Evolutionary conservation across 2,888 invertebrate genomes (phyloP), one percentile per base, ranked within the genome.

Genomic region (Drosophila setosimentum): DNA sequence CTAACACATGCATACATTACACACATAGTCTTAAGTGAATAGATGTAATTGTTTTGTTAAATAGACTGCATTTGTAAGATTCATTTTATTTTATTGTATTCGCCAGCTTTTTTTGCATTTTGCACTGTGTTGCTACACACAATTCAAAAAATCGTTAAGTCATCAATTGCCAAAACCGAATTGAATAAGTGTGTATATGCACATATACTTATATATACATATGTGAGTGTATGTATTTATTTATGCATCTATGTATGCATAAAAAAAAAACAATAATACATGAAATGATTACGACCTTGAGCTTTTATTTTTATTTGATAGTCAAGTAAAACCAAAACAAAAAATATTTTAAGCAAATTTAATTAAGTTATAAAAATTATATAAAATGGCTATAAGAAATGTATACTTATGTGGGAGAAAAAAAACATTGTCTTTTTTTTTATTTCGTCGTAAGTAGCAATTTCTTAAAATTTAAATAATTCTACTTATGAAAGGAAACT

Each of bases 101-200:
- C 30, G 35, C 30, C 50, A 11, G 53, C 40, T 37, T 49, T 30
- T 60, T 40, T 40, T 11, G 42, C 55, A 63, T 63, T 71, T 76
- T 4, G 5, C 13, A 33, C 13, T 13, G 33, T 13, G 63, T 63
- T 54, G 53, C 61, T 68, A 35, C 27, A 32, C 27, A 32, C 5
- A n/a, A 58, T 61, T 78, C 54, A 76, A 48, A 53, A 64, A 58
- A 73, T 62, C 27, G 58, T 61, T 51, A 76, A 69, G 76, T 80
- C 21, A 61, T 58, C 58, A 80, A 73, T 80, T 80, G 77, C 60
- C 73, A 73, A 69, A 58, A 40, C 29, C 42, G 1, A 53, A 33
- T 33, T 32, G 33, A 33, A 33, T 13, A n/a, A n/a, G 3, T 27
- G 3, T 27, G 27, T 27, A 33, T 13, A 33, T 33, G 4, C 13